Percentiles rank a stretch among this genome's conserved stretches.
These are phyloP conservation scores for Lithobius niger DNA, from an alignment of 1,140 invertebrate genomes.

Conservation along the genomic window DNA sequence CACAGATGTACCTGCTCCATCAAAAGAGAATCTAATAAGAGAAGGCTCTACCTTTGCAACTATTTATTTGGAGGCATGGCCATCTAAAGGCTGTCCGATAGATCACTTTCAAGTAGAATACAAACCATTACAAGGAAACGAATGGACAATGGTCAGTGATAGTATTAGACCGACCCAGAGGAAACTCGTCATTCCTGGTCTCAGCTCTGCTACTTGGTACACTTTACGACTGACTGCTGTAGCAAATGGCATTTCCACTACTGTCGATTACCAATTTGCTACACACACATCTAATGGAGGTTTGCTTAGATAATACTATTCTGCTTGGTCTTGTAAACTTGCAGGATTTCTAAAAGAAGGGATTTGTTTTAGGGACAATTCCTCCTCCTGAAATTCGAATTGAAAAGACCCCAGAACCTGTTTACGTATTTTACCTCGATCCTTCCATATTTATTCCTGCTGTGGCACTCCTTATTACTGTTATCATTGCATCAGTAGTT, in stretches of 20 bases:
- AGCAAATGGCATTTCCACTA: constrained; percentile 87
- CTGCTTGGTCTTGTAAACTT: too few relatives aligned
- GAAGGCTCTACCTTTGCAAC: constrained; percentile 31
- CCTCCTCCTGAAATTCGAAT: too few relatives aligned
- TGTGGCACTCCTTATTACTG: too few relatives aligned
- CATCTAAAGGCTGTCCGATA: constrained; percentile 12
- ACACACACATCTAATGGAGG: constrained; percentile 87
- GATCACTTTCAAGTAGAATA: not conserved
- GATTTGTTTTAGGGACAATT: too few relatives aligned
- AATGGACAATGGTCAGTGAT: constrained; percentile 83
- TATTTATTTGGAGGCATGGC: constrained; percentile 32
- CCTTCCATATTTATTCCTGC: too few relatives aligned
- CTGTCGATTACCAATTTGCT: constrained; percentile 86
- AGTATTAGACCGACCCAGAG: constrained; percentile 69
- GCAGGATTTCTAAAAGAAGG: too few relatives aligned
- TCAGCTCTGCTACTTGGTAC: constrained; percentile 88
- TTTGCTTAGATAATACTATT: too few relatives aligned
- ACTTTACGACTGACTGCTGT: constrained; percentile 68
- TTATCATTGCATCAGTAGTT: too few relatives aligned
- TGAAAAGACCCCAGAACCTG: too few relatives aligned
- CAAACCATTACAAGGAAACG: not conserved
- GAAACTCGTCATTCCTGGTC: constrained; percentile 76
- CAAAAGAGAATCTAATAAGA: constrained; percentile 13
- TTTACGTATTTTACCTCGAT: too few relatives aligned
- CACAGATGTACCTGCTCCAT: too few relatives aligned